Conservation (phyloP, 2,888 invertebrate species). For the Lacanobia wlatinum region DNA sequence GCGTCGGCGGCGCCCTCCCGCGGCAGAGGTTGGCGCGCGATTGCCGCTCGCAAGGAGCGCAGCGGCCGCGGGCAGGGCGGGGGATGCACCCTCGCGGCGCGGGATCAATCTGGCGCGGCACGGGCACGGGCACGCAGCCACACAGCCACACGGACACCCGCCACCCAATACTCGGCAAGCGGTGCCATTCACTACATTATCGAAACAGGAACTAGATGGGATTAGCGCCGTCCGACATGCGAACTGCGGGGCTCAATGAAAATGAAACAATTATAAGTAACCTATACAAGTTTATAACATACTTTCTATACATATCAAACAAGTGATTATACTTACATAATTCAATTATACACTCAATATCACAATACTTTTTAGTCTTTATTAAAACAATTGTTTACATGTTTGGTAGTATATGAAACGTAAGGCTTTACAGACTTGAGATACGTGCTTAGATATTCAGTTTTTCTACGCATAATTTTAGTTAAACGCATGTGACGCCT, state of each 20-base stretch:
- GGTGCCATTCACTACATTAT: slow-evolving; percentile 72
- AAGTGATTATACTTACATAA: slow-evolving; percentile 77
- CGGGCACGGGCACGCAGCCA: slow-evolving; percentile 49
- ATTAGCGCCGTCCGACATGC: slow-evolving; percentile 51
- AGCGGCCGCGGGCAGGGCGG: slow-evolving; percentile 76
- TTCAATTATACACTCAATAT: slow-evolving; percentile 84
- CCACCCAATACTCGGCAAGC: slow-evolving; percentile 76
- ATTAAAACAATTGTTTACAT: slow-evolving; percentile 70
- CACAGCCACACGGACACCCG: slow-evolving; percentile 62
- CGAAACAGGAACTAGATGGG: slow-evolving; percentile 55
- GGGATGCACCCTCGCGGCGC: slow-evolving; percentile 83
- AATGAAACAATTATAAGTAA: slow-evolving; percentile 80
- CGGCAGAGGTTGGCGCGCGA: slow-evolving; percentile 88
- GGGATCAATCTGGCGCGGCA: slow-evolving; percentile 77
- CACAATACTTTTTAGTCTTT: slow-evolving; percentile 89
- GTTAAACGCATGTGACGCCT: slow-evolving; percentile 37
- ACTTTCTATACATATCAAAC: slow-evolving; percentile 80
- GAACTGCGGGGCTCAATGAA: slow-evolving; percentile 51
- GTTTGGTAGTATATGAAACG: slow-evolving; percentile 40
- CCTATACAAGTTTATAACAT: slow-evolving; percentile 85
- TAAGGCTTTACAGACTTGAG: slow-evolving; percentile 21
- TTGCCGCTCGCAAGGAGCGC: slow-evolving; percentile 78
- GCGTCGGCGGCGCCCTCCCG: slow-evolving; percentile 85
- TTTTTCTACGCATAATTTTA: slow-evolving; percentile 27
- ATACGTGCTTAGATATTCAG: slow-evolving; percentile 27